These are phyloP conservation scores for Rhincodon typus DNA, from an alignment of 2,797 vertebrate species.

Conservation along the genomic window DNA sequence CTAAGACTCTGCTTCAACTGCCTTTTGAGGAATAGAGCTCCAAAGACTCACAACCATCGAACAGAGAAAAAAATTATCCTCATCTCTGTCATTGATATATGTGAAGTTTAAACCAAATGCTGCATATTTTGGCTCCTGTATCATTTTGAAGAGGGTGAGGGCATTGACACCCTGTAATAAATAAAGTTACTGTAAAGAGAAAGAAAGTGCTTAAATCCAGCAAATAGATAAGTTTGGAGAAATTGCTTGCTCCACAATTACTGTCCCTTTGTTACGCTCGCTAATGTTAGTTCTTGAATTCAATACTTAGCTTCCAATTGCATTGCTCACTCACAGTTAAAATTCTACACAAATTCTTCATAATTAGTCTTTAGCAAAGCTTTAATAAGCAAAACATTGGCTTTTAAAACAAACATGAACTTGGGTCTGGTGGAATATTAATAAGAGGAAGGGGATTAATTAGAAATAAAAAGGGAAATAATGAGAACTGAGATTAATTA, in stretches of 20 bases:
- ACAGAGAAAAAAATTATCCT: no score
- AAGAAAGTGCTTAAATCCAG: background rate
- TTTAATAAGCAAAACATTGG: background rate
- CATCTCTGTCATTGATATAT: no score
- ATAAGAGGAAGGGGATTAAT: constrained; percentile 53
- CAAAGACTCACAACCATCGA: no score
- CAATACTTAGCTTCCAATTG: background rate
- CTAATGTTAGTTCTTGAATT: background rate
- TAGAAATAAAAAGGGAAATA: constrained; percentile 52
- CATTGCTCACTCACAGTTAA: background rate
- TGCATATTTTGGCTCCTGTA: background rate
- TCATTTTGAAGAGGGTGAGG: background rate
- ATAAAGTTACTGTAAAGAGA: background rate
- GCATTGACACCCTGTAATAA: background rate
- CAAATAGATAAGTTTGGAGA: background rate
- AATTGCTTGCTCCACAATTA: background rate
- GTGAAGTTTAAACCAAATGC: background rate
- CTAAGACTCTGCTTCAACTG: no score
- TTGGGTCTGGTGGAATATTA: background rate
- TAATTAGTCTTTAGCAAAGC: background rate
- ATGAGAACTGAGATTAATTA: constrained; percentile 59
- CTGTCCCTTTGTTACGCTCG: background rate
- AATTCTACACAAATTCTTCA: background rate
- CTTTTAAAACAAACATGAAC: background rate
- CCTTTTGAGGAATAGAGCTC: no score